Conservation (phyloP, 2,797 vertebrate species). For the Thunnus albacares region DNA sequence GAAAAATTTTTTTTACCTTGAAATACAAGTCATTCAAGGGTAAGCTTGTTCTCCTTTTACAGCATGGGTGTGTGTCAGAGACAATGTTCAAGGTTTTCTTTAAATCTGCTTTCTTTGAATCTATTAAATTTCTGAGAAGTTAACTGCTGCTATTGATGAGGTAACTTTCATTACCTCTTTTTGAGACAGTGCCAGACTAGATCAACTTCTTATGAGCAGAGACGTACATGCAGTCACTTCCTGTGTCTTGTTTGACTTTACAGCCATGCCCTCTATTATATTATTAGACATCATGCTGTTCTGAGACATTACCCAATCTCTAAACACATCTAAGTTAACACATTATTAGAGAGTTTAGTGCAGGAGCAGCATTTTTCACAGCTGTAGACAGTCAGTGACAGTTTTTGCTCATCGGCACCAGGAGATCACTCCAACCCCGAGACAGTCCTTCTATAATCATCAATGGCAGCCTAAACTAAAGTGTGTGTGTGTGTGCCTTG, state of each 20-base stretch:
- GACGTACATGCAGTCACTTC: not conserved
- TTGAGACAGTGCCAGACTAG: no score
- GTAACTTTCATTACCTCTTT: no score
- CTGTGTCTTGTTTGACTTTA: not conserved
- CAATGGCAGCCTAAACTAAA: conserved; percentile 15
- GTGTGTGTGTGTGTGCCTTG: conserved; percentile 18
- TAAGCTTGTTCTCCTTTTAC: no score
- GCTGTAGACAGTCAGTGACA: conserved; percentile 32
- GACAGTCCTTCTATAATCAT: conserved; percentile 14
- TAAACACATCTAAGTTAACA: not conserved
- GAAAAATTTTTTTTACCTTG: no score
- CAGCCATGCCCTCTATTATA: not conserved
- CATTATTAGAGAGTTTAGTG: not conserved
- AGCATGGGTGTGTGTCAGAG: not conserved
- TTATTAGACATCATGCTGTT: not conserved
- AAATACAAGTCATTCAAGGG: not conserved
- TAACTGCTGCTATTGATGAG: no score
- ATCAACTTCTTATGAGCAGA: not conserved
- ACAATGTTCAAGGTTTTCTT: not conserved
- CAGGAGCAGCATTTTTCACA: not conserved
- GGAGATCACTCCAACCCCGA: conserved; percentile 23
- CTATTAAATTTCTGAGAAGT: no score
- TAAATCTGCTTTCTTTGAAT: not conserved
- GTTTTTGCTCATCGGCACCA: conserved; percentile 27
- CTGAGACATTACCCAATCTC: not conserved